Evolutionary conservation across 2,113 vertebrate genomes (phyloP).

Genomic region (Antechinus flavipes): DNA sequence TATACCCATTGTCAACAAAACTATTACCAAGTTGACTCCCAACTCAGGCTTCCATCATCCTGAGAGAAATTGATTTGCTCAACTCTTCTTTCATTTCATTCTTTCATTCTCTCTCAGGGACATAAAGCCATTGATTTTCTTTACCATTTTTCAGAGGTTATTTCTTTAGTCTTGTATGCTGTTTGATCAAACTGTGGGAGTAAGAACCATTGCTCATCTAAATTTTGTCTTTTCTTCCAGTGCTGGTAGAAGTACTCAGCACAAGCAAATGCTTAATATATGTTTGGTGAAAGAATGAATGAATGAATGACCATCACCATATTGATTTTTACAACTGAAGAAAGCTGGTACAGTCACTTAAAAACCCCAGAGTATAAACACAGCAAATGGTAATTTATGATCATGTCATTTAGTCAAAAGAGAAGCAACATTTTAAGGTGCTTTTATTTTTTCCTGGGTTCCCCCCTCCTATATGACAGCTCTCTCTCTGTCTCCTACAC

Average conservation of each 20-base stretch:
- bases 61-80: background rate
- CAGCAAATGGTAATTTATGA: background rate
- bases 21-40: background rate
- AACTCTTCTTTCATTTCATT: background rate
- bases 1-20: background rate
- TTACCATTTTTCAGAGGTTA: background rate
- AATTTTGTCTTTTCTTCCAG: background rate
- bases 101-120: background rate
- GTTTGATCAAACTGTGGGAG: background rate
- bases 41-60: background rate
- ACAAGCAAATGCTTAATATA: background rate
- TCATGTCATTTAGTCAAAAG: background rate
- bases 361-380: background rate
- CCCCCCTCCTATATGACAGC: background rate
- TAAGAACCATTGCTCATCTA: background rate
- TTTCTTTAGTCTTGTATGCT: background rate
- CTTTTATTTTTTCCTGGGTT: background rate
- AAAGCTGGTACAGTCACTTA: background rate
- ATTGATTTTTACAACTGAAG: background rate
- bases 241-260: background rate
- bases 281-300: background rate
- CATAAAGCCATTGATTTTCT: background rate
- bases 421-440: background rate
- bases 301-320: background rate
- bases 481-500: background rate